Evolutionary conservation across 2,797 vertebrate genomes (phyloP), one percentile per base, ranked within the genome.

Genomic region (Scolopax rusticola): DNA sequence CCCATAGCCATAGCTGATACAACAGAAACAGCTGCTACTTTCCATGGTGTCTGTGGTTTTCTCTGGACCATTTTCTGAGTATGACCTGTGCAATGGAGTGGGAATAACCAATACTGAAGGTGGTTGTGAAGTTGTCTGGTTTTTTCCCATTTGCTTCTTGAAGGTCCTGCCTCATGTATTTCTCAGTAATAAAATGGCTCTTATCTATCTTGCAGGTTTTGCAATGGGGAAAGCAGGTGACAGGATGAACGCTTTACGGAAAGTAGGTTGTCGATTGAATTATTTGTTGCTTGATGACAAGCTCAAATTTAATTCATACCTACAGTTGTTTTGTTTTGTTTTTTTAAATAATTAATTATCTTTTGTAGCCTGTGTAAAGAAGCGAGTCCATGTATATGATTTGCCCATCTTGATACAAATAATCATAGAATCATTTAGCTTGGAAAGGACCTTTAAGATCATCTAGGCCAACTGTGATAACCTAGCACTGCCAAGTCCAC

Each of bases 171-270:
- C 21, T 90, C 32, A 2, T 40, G 9, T 76, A 4, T 80, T 75
- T 53, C 45, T 51, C 48, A 68, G 14, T 61, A 86, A 81, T 89
- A 50, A 84, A 85, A 43, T 28, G 15, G 40, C 59, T 78, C 12
- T 91, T 41, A 78, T 91, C 32, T 96, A 18, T 93, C 92, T 93
- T 81, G 17, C 98, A 99, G 99, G 99, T 63, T 99, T 99, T 96
- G 99, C 99, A 3, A 1, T 99, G 95, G 99, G 99, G 51, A 99
- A 99, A 96, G 99, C 99, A 64, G 65, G 97, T 50, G 99, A 99
- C 87, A 98, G 98, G 95, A 85, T 21, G 15, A 98, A 98, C 4
- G 99, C 99, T 54, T 97, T 99, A 76, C 98, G 99, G 96, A 99
- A 99, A 96, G 99, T 99, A 98, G 36, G 36, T 36, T 2, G 97